These are phyloP conservation scores for Gallinago solitaria DNA, from an alignment of 2,797 vertebrate genomes.

Conservation along the genomic window DNA sequence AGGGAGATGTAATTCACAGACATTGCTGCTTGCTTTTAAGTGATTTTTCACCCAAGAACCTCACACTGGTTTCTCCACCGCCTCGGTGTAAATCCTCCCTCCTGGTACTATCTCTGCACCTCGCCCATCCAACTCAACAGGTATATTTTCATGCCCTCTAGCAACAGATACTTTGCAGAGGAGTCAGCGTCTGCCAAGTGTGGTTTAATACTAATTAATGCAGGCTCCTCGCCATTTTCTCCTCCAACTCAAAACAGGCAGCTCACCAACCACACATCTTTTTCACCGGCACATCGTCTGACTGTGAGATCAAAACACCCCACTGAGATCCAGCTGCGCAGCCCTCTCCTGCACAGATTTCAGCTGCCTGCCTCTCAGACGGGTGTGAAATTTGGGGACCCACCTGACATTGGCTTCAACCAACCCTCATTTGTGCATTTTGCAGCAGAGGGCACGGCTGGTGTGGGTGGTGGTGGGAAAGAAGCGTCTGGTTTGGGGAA, in stretches of 20 bases:
- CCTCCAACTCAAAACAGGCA: neutral
- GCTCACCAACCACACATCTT: neutral
- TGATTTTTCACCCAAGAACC: neutral
- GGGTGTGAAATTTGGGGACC: neutral
- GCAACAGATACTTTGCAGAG: neutral
- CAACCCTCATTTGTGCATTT: neutral
- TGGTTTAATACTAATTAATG: conserved; percentile 5
- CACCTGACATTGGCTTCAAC: neutral
- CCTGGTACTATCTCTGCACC: neutral
- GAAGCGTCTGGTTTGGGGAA: neutral
- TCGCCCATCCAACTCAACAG: neutral
- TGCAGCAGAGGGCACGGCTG: neutral
- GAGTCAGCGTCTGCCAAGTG: neutral
- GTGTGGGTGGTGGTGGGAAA: neutral
- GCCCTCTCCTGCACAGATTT: neutral
- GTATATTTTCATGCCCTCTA: conserved; percentile 14
- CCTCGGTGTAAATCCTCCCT: neutral
- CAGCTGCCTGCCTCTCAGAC: neutral
- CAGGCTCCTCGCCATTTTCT: neutral
- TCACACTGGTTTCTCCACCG: neutral
- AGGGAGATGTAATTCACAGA: neutral
- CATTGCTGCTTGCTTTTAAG: neutral
- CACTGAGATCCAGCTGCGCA: neutral
- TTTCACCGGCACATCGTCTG: neutral
- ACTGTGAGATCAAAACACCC: neutral